Percentiles rank a stretch among this genome's conserved stretches.
Evolutionary conservation across 30 jellyfish, hydroid and myxozoan species (phyloP).

Genomic region (Aurelia coerulea): DNA sequence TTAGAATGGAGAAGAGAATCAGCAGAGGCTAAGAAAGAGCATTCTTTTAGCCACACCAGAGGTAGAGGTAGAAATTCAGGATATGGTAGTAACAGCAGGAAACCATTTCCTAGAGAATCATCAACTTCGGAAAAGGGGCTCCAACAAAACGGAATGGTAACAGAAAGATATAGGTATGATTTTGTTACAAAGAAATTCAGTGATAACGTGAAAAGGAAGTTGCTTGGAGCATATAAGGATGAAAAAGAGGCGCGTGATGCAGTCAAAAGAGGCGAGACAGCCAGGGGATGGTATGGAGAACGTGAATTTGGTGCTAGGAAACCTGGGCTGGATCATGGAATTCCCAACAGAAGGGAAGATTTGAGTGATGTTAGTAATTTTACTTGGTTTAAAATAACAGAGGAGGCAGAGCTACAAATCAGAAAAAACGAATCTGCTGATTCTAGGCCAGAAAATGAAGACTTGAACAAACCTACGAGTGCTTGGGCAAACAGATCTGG

Average conservation of each 20-base stretch:
- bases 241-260: background rate
- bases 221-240: background rate
- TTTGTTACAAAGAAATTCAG: conserved; percentile 34
- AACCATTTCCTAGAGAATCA: no score
- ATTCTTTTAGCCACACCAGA: no score
- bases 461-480: no score
- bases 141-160: background rate
- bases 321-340: background rate
- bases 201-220: conserved; percentile 7
- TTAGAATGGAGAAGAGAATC: conserved; percentile 44
- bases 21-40: conserved; percentile 10
- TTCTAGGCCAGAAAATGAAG: no score
- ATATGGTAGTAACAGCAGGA: no score
- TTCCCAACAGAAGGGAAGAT: background rate
- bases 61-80: no score
- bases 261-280: background rate
- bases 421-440: no score
- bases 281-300: background rate
- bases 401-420: no score
- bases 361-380: no score
- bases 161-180: background rate
- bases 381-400: no score
- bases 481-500: no score
- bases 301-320: background rate
- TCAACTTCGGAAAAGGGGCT: no score